phyloP scores from a whole-genome alignment of 1,140 invertebrate species.

The Cepaea nemoralis region DNA sequence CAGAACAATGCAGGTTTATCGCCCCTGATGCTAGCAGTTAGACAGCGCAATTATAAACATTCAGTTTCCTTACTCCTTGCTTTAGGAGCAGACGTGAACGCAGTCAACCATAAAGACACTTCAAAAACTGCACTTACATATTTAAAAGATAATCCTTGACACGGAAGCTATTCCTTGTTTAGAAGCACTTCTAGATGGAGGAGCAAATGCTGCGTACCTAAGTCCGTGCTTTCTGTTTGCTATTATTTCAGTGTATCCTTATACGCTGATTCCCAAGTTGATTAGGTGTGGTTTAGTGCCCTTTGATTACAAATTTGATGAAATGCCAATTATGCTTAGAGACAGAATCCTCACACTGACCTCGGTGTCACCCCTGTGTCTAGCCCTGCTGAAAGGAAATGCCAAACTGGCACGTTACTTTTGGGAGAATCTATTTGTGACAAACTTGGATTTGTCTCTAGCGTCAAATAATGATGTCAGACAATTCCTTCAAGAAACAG shows the following conservation, averaged over 20 bases:
- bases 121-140: not conserved
- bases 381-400: not conserved
- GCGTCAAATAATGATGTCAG: not conserved
- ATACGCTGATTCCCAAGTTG: not conserved
- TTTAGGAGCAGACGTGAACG: not conserved
- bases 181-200: not conserved
- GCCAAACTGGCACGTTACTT: not conserved
- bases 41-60: too few species aligned
- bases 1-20: not conserved
- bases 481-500: not conserved
- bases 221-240: not conserved
- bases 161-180: too few species aligned
- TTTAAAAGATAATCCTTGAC: not conserved
- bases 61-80: not conserved
- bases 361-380: conserved; percentile 3
- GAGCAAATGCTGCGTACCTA: not conserved
- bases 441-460: not conserved
- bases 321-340: too few species aligned
- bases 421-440: not conserved
- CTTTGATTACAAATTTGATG: not conserved
- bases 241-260: not conserved
- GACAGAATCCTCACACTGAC: not conserved
- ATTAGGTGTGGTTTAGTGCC: not conserved
- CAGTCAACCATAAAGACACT: not conserved
- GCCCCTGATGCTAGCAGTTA: not conserved